Evolutionary conservation across 64 coral and sea anemone genomes (phyloP), one percentile per base, ranked within the genome.

Genomic region (Cladopsammia gracilis): DNA sequence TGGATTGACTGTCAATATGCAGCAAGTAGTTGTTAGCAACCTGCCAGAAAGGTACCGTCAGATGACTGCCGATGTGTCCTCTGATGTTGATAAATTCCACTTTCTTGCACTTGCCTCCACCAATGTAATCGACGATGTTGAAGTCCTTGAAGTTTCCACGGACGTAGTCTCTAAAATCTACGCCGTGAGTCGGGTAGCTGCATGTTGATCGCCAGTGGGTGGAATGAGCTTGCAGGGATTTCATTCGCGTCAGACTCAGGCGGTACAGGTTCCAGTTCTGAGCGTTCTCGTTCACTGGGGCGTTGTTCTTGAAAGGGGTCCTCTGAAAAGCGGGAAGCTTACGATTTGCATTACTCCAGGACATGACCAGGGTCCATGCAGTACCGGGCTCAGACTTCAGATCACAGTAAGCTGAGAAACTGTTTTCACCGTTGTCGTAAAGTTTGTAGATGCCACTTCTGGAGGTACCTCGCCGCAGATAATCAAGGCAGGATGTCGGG

Each of bases 31-130:
- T n/a, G n/a, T n/a, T n/a, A n/a, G n/a, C n/a, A n/a, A n/a, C 7
- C 64, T 89, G 87, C 69, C 76, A 95, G 58, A 82, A 90, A 11
- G 53, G 49, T 22, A 68, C 87, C 0, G 78, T 82, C 46, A 65
- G 52, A 24, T 72, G 66, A 20, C 24, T 86, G 19, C 78, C 66
- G 0, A 77, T 18, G 53, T 96, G 89, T 16, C 89, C 83, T 11
- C 89, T 50, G 44, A 96, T 62, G 52, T 88, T 96, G 43, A 92
- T 62, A 61, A 67, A 92, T 48, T 96, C 89, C 9, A 91, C 88
- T 56, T 77, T 84, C 67, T 85, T 95, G 26, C 94, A 95, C 15
- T 69, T 46, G 11, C 60, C 62, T 22, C 2, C 6, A 13, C 93
- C 93, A 84, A 85, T 26, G 26, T 59, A 95, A 12, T 34, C 90